These are phyloP conservation scores for Lasioglossum baleicum DNA, from an alignment of 1,140 invertebrate species.

Conservation along the genomic window DNA sequence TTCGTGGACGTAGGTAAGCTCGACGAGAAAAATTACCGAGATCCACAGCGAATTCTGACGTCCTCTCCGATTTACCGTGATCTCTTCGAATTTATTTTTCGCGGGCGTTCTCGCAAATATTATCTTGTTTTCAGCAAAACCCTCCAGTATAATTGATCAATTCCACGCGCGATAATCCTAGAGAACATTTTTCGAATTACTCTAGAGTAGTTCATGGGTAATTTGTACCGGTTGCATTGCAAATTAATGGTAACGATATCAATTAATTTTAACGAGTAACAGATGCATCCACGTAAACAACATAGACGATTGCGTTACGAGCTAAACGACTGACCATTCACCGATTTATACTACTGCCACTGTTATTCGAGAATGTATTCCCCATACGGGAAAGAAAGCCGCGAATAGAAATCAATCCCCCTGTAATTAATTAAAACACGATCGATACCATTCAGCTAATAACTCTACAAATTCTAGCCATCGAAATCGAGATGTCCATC, in stretches of 20 bases:
- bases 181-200: too few species aligned
- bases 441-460: too few species aligned
- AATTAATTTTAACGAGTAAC: background rate
- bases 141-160: too few species aligned
- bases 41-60: background rate
- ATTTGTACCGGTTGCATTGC: too few species aligned
- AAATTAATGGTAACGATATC: background rate
- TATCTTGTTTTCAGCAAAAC: too few species aligned
- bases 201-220: too few species aligned
- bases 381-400: too few species aligned
- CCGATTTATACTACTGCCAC: background rate
- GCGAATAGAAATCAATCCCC: too few species aligned
- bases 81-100: background rate
- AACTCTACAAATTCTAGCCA: too few species aligned
- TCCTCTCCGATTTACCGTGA: background rate
- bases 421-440: too few species aligned
- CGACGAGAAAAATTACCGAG: constrained; percentile 6
- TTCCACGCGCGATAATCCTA: too few species aligned
- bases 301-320: background rate
- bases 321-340: background rate
- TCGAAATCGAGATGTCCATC: too few species aligned
- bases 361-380: background rate
- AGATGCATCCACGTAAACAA: background rate
- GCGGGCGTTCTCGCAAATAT: background rate
- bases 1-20: background rate